A percentile compares a stretch with the other conserved stretches of the same genome.
phyloP scores from a whole-genome alignment of 2,888 invertebrate genomes.

The Panzeria rudis region DNA sequence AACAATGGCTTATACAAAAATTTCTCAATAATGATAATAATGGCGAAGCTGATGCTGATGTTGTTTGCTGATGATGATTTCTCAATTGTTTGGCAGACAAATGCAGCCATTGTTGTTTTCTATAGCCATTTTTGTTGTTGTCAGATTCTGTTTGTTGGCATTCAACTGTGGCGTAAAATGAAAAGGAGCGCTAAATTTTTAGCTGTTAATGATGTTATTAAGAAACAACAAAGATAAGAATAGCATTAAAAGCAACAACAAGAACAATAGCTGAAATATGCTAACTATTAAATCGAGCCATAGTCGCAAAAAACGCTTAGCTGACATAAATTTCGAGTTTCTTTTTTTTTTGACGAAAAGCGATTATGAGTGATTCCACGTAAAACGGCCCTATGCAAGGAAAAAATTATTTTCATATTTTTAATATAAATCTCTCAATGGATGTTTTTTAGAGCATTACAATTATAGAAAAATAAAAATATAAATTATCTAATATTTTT shows the following conservation, averaged over 20 bases:
- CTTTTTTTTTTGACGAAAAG: too few species aligned
- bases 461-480: too few species aligned
- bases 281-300: slow-evolving; percentile 39
- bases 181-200: slow-evolving; percentile 28
- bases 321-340: too few species aligned
- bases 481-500: too few species aligned
- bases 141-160: slow-evolving; percentile 7
- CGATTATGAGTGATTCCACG: too few species aligned
- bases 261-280: slow-evolving; percentile 33
- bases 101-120: slow-evolving; percentile 45
- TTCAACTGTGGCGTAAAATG: slow-evolving; percentile 30
- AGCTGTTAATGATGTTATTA: slow-evolving; percentile 50
- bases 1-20: slow-evolving; percentile 19
- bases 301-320: too few species aligned
- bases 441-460: too few species aligned
- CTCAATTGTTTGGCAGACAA: slow-evolving; percentile 53
- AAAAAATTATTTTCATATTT: too few species aligned
- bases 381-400: too few species aligned
- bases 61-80: slow-evolving; percentile 3
- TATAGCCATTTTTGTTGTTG: slow-evolving; percentile 17
- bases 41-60: background rate
- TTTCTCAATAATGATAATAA: slow-evolving; percentile 24
- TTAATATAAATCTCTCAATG: too few species aligned
- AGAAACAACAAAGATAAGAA: slow-evolving; percentile 20
- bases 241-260: background rate